Evolutionary conservation across 2,797 vertebrate genomes (phyloP).

Genomic region (Monodelphis domestica): DNA sequence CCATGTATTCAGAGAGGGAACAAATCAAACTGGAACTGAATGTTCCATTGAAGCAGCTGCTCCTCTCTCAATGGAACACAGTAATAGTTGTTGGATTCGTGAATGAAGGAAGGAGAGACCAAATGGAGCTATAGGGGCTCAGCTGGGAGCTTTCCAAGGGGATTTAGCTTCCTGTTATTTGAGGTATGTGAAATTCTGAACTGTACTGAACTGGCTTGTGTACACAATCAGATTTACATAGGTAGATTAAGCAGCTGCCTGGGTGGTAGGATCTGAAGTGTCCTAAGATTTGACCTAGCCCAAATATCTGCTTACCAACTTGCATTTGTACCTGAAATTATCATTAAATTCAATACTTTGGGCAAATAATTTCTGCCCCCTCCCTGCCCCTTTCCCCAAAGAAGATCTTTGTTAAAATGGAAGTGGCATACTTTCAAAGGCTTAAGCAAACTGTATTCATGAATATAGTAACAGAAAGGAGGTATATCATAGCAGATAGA

Average conservation of each 20-base stretch:
- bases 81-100: not conserved
- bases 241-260: not conserved
- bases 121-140: conserved; percentile 14
- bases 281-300: not conserved
- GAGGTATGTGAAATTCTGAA: conserved; percentile 20
- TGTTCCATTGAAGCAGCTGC: not conserved
- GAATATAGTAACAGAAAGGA: not conserved
- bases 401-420: not conserved
- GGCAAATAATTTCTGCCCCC: not conserved
- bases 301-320: not conserved
- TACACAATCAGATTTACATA: not conserved
- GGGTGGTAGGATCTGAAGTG: not conserved
- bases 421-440: not conserved
- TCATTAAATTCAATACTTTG: not conserved
- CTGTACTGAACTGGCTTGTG: not conserved
- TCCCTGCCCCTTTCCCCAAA: not conserved
- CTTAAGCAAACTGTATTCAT: not conserved
- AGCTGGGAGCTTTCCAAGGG: conserved; percentile 7
- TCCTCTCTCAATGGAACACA: not conserved
- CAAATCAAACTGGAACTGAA: conserved; percentile 28
- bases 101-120: not conserved
- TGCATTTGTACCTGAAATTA: not conserved
- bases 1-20: not conserved
- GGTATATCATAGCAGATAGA: not conserved
- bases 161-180: conserved; percentile 36